phyloP scores from a whole-genome alignment of 2,888 invertebrate species.

The Diachrysia chrysitis region DNA sequence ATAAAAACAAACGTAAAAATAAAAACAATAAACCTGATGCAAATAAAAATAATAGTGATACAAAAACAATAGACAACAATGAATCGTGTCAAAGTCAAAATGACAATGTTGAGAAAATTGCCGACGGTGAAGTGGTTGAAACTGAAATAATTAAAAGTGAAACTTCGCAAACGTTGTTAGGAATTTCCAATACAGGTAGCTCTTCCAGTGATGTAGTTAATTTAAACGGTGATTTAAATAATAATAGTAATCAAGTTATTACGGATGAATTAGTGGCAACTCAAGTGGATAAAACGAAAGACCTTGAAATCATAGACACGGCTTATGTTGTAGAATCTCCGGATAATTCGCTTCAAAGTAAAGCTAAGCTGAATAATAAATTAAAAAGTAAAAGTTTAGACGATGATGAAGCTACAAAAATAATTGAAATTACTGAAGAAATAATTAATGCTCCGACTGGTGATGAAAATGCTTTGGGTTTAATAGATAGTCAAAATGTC shows the following conservation, averaged over 20 bases:
- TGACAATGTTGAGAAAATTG: slow-evolving; percentile 37
- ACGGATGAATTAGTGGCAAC: slow-evolving; percentile 24
- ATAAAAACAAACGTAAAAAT: slow-evolving; percentile 85
- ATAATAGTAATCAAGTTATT: slow-evolving; percentile 62
- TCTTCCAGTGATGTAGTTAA: slow-evolving; percentile 30
- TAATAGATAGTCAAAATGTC: slow-evolving; percentile 85
- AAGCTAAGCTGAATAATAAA: slow-evolving; percentile 73
- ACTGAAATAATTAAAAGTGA: slow-evolving; percentile 37
- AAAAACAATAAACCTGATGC: slow-evolving; percentile 73
- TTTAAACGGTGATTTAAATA: slow-evolving; percentile 69
- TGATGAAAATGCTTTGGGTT: slow-evolving; percentile 69
- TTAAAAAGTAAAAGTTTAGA: slow-evolving; percentile 87
- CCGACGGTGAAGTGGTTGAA: slow-evolving; percentile 20
- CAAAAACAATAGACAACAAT: slow-evolving; percentile 58
- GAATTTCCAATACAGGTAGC: slow-evolving; percentile 30
- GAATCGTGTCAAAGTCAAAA: slow-evolving; percentile 60
- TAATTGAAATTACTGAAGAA: slow-evolving; percentile 81
- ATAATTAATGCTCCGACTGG: slow-evolving; percentile 54
- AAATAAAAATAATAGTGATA: slow-evolving; percentile 68
- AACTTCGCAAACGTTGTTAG: slow-evolving; percentile 15
- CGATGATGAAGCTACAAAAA: slow-evolving; percentile 82
- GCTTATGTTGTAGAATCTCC: slow-evolving; percentile 84
- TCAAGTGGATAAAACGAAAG: slow-evolving; percentile 26
- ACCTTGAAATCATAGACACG: slow-evolving; percentile 34
- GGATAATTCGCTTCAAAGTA: slow-evolving; percentile 72